Base-by-base conservation (phyloP, 2,888 invertebrate species). In the Agonopterix alstromeriana region DNA sequence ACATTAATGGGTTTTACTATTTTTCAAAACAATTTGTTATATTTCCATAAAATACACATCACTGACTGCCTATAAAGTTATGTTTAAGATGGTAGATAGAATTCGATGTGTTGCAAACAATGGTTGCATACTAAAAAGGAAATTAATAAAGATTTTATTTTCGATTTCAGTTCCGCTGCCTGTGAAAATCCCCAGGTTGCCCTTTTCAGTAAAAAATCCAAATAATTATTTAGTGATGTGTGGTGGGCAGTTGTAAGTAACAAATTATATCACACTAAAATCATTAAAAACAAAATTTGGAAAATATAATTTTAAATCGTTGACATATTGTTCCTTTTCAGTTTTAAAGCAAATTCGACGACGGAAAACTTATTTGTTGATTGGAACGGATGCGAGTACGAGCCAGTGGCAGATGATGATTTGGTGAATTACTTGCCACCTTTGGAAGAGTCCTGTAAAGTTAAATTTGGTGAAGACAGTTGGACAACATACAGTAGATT, bases 391-490 rank as follows among this genome's bases (percentile, higher is more conserved):
- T 76, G 77, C 54, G 49, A 61, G n/a, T 78, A 73, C 53, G 65
- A 66, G 27, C 52, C 77, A 35, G 57, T 93, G 27, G 54, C 72
- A 10, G 65, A 75, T n/a, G 65, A 76, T 1, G 70, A 86, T 17
- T 51, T 82, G 3, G 52, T 53, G 1, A 61, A 77, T 27, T 93
- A 91, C 66, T 63, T 92, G 53, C 93, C 93, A 2, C 65, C 76
- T 27, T 46, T 88, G 36, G 76, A 82, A 50, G 65, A 83, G 54
- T 93, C 93, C 0, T 91, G 93, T 70, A 76, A 84, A 65, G 63
- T 90, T n/a, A 73, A 59, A 49, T 47, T 70, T n/a, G 48, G 49
- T 7, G 57, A 63, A 5, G 51, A 48, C 4, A 51, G 47, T 10
- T 73, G 70, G 67, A 52, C 35, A 0, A 66, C 65, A 0, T 65